Conservation (phyloP, 2,797 vertebrate species). For the Leuciscus waleckii region DNA sequence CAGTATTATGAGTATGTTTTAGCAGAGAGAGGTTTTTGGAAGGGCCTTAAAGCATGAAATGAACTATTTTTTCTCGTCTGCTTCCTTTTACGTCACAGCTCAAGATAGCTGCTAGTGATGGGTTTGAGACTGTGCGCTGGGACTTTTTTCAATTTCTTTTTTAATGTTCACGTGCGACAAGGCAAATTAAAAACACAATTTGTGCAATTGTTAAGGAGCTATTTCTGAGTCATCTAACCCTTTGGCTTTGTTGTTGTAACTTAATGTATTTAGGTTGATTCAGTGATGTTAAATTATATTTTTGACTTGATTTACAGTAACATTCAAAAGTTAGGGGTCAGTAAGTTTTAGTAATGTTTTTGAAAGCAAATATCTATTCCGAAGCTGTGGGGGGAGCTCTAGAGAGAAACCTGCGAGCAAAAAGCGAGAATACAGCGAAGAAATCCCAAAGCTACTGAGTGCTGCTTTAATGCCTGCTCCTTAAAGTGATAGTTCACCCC, state of each 20-base stretch:
- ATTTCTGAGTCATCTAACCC: no score
- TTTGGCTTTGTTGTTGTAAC: background rate
- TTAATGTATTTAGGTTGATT: background rate
- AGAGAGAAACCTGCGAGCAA: no score
- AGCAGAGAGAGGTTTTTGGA: background rate
- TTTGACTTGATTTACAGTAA: background rate
- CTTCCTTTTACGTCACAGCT: background rate
- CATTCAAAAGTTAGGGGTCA: background rate
- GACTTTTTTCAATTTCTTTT: background rate
- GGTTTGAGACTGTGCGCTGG: background rate
- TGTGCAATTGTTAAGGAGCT: background rate
- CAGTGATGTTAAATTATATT: background rate
- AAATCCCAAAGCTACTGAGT: no score
- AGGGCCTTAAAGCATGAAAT: background rate
- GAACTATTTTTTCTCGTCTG: background rate
- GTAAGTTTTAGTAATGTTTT: background rate
- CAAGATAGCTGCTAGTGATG: background rate
- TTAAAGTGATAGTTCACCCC: no score
- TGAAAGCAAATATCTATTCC: no score
- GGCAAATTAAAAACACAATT: background rate
- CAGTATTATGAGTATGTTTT: background rate
- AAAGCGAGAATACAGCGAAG: no score
- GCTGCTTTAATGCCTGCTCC: no score
- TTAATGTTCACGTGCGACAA: background rate
- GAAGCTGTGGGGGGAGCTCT: no score